Conservation (phyloP, 2,888 invertebrate species). For the Drosophila nigricruria region DNA sequence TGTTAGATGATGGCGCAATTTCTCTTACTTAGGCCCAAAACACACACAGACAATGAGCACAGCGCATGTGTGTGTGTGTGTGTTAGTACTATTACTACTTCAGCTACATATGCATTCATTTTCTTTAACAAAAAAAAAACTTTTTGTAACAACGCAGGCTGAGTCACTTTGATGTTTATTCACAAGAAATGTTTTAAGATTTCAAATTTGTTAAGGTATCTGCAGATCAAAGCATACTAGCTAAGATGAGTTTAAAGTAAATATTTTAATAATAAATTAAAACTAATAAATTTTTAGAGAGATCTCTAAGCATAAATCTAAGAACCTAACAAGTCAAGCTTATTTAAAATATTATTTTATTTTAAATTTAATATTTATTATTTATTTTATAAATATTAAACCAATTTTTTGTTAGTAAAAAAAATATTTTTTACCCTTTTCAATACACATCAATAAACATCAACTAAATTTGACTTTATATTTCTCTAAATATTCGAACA, state of each 20-base stretch:
- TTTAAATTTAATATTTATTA: not conserved
- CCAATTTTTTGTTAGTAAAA: no score
- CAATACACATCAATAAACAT: not conserved
- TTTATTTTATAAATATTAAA: not conserved
- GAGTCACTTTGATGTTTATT: not conserved
- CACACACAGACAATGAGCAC: constrained; percentile 31
- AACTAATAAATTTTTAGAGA: no score
- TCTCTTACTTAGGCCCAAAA: constrained; percentile 67
- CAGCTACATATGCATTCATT: constrained; percentile 23
- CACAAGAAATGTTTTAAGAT: not conserved
- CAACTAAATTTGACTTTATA: not conserved
- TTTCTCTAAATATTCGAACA: not conserved
- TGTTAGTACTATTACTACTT: constrained; percentile 14
- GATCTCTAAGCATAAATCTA: no score
- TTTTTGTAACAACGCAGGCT: not conserved
- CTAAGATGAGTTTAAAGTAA: not conserved
- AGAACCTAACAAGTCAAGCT: no score
- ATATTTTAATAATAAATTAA: no score
- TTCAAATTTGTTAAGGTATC: not conserved
- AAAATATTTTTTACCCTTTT: not conserved
- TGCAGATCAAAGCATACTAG: not conserved
- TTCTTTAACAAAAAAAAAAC: not conserved
- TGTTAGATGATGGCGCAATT: constrained; percentile 66
- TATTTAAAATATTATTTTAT: no score
- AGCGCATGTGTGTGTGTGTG: not conserved